Base-by-base conservation (phyloP, 2,888 invertebrate species). In the Agapostemon virescens region DNA sequence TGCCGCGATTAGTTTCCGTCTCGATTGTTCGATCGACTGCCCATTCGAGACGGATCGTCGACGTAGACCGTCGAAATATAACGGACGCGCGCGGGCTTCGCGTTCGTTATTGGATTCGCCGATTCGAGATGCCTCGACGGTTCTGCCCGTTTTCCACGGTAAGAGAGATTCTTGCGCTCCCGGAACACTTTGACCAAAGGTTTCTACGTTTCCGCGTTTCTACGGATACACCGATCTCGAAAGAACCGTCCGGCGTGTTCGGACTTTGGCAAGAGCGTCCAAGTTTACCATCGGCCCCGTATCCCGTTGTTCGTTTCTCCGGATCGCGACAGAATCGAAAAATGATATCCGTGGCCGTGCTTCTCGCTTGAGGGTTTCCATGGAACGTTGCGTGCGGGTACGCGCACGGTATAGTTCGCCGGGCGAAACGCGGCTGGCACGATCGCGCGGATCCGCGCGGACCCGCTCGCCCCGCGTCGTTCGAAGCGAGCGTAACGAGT, bases 1-100 rank as follows among this genome's bases (percentile, higher is more conserved):
- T 80, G 84, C 73, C 82, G 86, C 86, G 86, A 87, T 86, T 85
- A 84, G 86, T 87, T 85, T 87, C 86, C 86, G 82, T 87, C 87
- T 85, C 84, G 86, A 86, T 86, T 85, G 87, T 87, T 85, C 82
- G 82, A 72, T 78, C 82, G 42, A 15, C 30, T 61, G 74, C 26
- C 52, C 68, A 49, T 58, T 69, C 69, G 75, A 49, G 61, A 61
- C 64, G 68, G 38, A 69, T 33, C 76, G 70, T 30, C 72, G 23
- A 33, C 33, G 64, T 30, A 40, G 23, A 23, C 52, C 13, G 20
- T 40, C 45, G 58, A 23, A 63, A 63, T 63, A 63, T 63, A 63
- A n/a, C 63, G 67, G 26, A 61, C 33, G 26, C 49, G 38, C 40
- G 23, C 33, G 40, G n/a, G 11, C 49, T n/a, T 26, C 23, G 38